These are phyloP conservation scores for Brienomyrus longianalis DNA, from an alignment of 2,113 vertebrate species.

Conservation along the genomic window DNA sequence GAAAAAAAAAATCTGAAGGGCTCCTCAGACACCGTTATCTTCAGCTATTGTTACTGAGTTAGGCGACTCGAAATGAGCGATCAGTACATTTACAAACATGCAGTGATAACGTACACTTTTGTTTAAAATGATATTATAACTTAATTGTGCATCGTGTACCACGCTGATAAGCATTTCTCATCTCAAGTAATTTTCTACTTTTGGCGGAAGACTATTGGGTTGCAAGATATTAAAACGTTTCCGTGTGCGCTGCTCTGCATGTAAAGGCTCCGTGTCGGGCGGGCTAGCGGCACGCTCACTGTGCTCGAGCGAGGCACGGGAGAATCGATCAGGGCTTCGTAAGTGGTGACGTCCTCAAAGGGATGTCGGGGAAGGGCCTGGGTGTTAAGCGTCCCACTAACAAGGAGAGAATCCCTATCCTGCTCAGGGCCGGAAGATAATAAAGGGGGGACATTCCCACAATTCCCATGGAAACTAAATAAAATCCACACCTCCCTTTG, in stretches of 20 bases:
- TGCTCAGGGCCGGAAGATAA: neutral
- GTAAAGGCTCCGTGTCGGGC: neutral
- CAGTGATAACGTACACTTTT: neutral
- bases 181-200: neutral
- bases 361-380: neutral
- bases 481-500: neutral
- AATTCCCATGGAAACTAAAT: neutral
- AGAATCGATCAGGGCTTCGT: neutral
- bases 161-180: neutral
- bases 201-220: neutral
- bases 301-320: neutral
- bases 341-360: conserved; percentile 18
- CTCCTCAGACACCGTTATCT: neutral
- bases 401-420: neutral
- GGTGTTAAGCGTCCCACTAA: neutral
- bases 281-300: neutral
- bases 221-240: neutral
- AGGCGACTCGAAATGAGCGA: neutral
- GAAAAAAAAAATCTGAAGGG: neutral
- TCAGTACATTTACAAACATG: neutral
- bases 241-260: neutral
- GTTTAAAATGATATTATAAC: neutral
- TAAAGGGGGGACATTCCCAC: neutral
- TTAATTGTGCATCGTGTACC: neutral
- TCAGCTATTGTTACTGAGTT: neutral